Base-by-base conservation (phyloP, 1,140 invertebrate genomes). In the Polypedilum pembai region DNA sequence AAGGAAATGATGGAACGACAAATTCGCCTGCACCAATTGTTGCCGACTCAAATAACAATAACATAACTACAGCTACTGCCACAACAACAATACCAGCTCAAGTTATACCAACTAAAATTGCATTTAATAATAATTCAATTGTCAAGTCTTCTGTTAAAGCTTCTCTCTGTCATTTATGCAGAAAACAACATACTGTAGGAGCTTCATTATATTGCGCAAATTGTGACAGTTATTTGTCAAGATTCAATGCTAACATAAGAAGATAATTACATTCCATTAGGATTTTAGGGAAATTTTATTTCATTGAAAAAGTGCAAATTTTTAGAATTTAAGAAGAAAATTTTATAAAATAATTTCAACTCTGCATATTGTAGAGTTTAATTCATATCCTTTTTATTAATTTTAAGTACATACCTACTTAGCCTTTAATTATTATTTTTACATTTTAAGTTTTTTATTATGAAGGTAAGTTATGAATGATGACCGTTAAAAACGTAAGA, bases 151-250 rank as follows among this genome's bases (percentile, higher is more conserved):
- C 85, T 8, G 77, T 83, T 1, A 84, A 84, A 77, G 82, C 81
- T 1, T 82, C 83, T 8, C 85, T 85, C 33, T 95, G 94, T 81
- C 90, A 94, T 83, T 84, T 96, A 73, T 96, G 94, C 80, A 85
- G 92, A 24, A 94, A 95, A 79, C 92, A 93, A 79, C 86, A 87
- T 75, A 88, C 95, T 4, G 85, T 85, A 4, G 86, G 90, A 24
- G 88, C 91, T 0, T 88, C 89, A 10, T 85, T 91, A 41, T 95
- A 95, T 80, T 96, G 94, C 83, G 85, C 89, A 15, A 93, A 95
- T 80, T 96, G 94, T 82, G 92, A 94, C 79, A 94, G 92, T 85
- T 96, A 96, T 79, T 92, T 96, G 91, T 93, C 93, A 40, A 86
- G 91, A 77, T 94, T 94, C 79, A 88, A 89, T 78, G 89, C 88